phyloP scores from a whole-genome alignment of 2,797 vertebrate species.

The Liparis tanakae region DNA sequence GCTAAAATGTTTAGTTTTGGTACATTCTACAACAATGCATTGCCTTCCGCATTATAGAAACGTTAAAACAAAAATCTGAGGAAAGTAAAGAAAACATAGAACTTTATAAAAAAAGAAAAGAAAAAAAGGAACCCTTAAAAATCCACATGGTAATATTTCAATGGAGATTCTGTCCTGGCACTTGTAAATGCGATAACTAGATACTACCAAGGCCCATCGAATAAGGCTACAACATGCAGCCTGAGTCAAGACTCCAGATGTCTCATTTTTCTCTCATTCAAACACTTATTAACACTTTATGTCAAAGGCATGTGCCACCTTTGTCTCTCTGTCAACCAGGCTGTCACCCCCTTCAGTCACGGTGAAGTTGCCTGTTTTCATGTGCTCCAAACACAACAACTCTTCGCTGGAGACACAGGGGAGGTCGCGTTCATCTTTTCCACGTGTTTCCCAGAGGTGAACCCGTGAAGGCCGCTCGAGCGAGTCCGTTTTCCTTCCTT shows the following conservation, averaged over 20 bases:
- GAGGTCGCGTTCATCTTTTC: conserved; percentile 20
- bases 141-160: conserved; percentile 68
- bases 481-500: conserved; percentile 25
- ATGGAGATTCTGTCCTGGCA: conserved; percentile 79
- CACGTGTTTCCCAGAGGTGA: conserved; percentile 33
- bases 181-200: conserved; percentile 78
- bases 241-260: conserved; percentile 68
- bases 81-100: conserved; percentile 45
- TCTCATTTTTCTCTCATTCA: conserved; percentile 50
- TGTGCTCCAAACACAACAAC: conserved; percentile 40
- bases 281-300: conserved; percentile 38
- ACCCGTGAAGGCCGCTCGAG: conserved; percentile 19
- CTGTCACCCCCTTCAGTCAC: conserved; percentile 21
- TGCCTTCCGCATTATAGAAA: conserved; percentile 66
- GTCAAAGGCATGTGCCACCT: conserved; percentile 64
- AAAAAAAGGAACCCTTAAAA: conserved; percentile 54
- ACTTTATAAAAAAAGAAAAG: conserved; percentile 27
- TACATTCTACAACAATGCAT: conserved; percentile 80
- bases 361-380: conserved; percentile 35
- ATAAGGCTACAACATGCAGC: conserved; percentile 76
- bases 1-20: conserved; percentile 69
- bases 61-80: conserved; percentile 61
- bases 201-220: conserved; percentile 76
- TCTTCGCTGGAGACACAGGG: conserved; percentile 13
- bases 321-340: conserved; percentile 48